These are phyloP conservation scores for Prorops nasuta DNA, from an alignment of 1,140 invertebrate genomes.

Conservation along the genomic window DNA sequence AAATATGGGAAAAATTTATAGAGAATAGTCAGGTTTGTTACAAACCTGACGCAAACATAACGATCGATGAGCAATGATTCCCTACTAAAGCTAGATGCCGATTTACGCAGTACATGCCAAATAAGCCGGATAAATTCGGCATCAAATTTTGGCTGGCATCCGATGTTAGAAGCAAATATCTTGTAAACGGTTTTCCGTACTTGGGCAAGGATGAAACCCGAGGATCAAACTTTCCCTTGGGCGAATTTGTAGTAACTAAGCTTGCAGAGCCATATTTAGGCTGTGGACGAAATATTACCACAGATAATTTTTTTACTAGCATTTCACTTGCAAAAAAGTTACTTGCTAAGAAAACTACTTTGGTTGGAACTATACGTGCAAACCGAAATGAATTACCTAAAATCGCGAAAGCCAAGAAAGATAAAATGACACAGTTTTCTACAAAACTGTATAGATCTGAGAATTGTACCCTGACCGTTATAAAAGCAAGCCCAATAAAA, in stretches of 20 bases:
- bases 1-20: constrained; percentile 38
- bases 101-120: constrained; percentile 7
- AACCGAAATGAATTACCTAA: constrained; percentile 21
- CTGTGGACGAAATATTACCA: constrained; percentile 13
- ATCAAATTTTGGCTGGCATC: constrained; percentile 41
- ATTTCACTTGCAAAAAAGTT: not conserved
- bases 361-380: constrained; percentile 22
- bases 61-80: constrained; percentile 44
- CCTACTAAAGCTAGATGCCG: constrained; percentile 11
- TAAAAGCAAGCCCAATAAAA: constrained; percentile 29
- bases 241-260: constrained; percentile 9
- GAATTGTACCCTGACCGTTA: constrained; percentile 23
- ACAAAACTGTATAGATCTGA: constrained; percentile 21
- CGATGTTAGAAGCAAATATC: constrained; percentile 9
- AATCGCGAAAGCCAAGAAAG: constrained; percentile 20
- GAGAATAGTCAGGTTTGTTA: constrained; percentile 38
- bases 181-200: constrained; percentile 41
- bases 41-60: constrained; percentile 35
- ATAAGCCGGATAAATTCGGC: constrained; percentile 35
- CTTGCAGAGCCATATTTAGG: constrained; percentile 8
- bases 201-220: constrained; percentile 36
- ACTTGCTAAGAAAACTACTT: constrained; percentile 12
- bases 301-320: constrained; percentile 15
- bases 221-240: constrained; percentile 11
- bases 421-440: constrained; percentile 20